These are phyloP conservation scores for Trichopoda pennipes DNA, from an alignment of 2,888 invertebrate genomes.

Conservation along the genomic window DNA sequence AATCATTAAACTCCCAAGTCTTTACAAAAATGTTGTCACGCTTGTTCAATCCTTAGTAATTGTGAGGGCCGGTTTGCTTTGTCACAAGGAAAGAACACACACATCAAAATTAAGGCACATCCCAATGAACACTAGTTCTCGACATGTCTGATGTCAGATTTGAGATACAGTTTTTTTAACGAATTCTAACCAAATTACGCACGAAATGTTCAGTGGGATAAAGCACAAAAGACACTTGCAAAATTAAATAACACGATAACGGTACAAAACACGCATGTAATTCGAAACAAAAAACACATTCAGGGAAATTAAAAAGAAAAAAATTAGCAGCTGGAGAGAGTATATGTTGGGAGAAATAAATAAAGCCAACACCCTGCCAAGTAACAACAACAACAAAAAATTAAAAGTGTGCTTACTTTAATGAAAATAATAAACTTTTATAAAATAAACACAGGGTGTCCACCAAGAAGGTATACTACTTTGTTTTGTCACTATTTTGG, in stretches of 20 bases:
- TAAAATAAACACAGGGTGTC: conserved; percentile 15
- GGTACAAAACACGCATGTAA: conserved; percentile 55
- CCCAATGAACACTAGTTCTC: too few species aligned
- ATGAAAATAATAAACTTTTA: conserved; percentile 2
- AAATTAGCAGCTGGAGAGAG: conserved; percentile 3
- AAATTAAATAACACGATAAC: conserved; percentile 40
- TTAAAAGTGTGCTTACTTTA: neutral
- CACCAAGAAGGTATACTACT: too few species aligned
- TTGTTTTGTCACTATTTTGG: too few species aligned
- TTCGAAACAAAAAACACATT: conserved; percentile 52
- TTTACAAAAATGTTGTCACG: conserved; percentile 66
- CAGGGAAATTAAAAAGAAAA: conserved; percentile 26
- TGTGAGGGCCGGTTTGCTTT: conserved; percentile 65
- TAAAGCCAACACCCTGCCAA: conserved; percentile 55
- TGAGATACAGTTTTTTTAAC: too few species aligned
- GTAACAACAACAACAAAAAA: conserved; percentile 34
- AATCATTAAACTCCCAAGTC: conserved; percentile 63
- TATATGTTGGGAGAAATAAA: conserved; percentile 33
- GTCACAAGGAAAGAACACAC: conserved; percentile 49
- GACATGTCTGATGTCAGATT: too few species aligned
- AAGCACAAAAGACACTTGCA: conserved; percentile 32
- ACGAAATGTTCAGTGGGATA: too few species aligned
- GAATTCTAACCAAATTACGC: too few species aligned
- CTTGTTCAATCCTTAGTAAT: conserved; percentile 65
- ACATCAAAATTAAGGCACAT: conserved; percentile 9